Conservation (phyloP, 2,797 vertebrate genomes). For the Bucorvus abyssinicus region DNA sequence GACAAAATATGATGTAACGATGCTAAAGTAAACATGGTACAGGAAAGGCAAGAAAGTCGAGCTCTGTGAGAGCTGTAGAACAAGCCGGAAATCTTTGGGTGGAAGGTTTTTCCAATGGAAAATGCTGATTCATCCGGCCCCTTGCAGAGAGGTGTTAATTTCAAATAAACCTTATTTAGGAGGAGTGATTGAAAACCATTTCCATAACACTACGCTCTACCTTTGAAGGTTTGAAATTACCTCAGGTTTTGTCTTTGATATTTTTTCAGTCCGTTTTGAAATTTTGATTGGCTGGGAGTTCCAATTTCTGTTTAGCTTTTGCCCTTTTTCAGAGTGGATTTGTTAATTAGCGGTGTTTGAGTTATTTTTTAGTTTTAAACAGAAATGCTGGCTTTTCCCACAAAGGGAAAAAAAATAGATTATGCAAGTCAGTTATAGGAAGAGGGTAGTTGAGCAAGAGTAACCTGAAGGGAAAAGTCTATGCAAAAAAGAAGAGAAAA, state of each 20-base stretch:
- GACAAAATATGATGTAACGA: conserved; percentile 43
- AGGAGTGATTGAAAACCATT: conserved; percentile 33
- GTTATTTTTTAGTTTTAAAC: not conserved
- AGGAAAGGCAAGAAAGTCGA: conserved; percentile 55
- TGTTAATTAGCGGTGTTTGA: not conserved
- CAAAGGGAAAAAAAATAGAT: not conserved
- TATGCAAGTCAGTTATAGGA: not conserved
- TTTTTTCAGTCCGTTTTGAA: conserved; percentile 6
- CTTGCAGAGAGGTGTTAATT: conserved; percentile 33
- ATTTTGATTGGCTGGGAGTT: not conserved
- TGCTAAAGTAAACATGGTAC: conserved; percentile 47
- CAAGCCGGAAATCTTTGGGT: not conserved
- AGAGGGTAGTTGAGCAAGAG: not conserved
- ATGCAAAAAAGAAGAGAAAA: not conserved
- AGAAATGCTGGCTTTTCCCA: not conserved
- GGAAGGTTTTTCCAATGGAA: conserved; percentile 28
- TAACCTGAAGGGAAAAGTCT: not conserved
- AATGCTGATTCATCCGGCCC: conserved; percentile 42
- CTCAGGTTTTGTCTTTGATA: conserved; percentile 19
- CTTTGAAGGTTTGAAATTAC: conserved; percentile 38
- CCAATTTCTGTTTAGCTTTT: conserved; percentile 17
- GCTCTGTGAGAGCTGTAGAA: conserved; percentile 11
- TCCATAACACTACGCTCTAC: conserved; percentile 26
- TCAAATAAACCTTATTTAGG: conserved; percentile 35
- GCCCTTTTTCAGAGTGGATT: not conserved